Evolutionary conservation across 1,140 invertebrate species (phyloP), one percentile per base, ranked within the genome.

Genomic region (Calliphora vicina): DNA sequence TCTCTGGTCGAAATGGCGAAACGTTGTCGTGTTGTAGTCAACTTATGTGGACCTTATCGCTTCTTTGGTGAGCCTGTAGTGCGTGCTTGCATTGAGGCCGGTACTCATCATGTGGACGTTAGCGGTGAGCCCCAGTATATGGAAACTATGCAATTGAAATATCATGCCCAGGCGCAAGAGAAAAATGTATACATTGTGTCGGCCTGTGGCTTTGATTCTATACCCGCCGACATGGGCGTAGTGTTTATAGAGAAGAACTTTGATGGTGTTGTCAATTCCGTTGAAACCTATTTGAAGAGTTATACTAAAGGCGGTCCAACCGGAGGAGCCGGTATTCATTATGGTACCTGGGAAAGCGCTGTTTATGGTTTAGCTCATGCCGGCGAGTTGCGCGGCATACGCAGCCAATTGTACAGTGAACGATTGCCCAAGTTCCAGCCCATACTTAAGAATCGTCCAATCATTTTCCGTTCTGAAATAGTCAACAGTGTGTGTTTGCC

Each of bases 51-150:
- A 1, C 97, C 97, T 50, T 99, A 97, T 91, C 92, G 95, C 72
- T 95, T 97, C 87, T 97, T 94, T 91, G 98, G 98, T 4, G 97
- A 99, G 88, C 91, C 94, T n/a, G 96, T 99, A n/a, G 94, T 99
- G 0, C 95, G 95, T 87, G 96, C 97, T 5, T 98, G 97, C 85
- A 93, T 99, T 71, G 94, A 94, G 80, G 93, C 93, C 76, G 93
- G 93, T 84, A 94, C 97, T 0, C 94, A 97, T 92, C 95, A 98
- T 90, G 93, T 99, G 8, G 98, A 99, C 92, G 94, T 99, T 20
- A 96, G 94, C 90, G 97, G 96, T 17, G 98, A 99, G 91, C 95
- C 97, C 1, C 89, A 97, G 94, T 99, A 94, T 87, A 94, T 99
- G 90, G 97, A 99, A 91, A 91, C 86, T 27, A 96, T 98, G 92